Evolutionary conservation across 2,888 invertebrate genomes (phyloP), one percentile per base, ranked within the genome.

Genomic region (Taenaris catops): DNA sequence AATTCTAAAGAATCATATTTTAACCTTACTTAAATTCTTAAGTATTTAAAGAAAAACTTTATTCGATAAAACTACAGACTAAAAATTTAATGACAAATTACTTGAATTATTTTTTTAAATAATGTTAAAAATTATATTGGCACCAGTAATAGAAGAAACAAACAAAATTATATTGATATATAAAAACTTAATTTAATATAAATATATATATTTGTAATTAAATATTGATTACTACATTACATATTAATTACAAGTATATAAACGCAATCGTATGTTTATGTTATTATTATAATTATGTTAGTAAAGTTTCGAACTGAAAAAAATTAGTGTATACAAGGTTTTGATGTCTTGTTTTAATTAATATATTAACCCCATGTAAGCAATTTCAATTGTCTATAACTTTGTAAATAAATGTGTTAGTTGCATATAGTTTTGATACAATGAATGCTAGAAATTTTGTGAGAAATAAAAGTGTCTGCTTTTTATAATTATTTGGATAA

Each of bases 321-420:
- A 55, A 53, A 51, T 51, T 44, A 49, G 44, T 24, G 7, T 6
- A 8, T 24, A 18, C 24, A 11, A 17, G 18, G 8, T 10, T 8
- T 14, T 23, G 8, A 29, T 29, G 7, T 34, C 24, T 25, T 24
- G 27, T 33, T 3, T 31, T 25, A 23, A 18, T 64, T 48, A 59
- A 52, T 65, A 59, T 65, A 68, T 16, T 40, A 34, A 34, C 25
- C 20, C 35, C 38, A 27, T 41, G 10, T 32, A 25, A 32, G 25
- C 18, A 25, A 32, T 38, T 42, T 11, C 26, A 29, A 23, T 28
- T 61, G 44, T 67, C 60, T 80, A 70, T 80, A 72, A 63, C 63
- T 64, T 68, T 76, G 81, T 75, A 72, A 72, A 75, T 75, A n/a
- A n/a, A 80, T 55, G 57, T 59, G 53, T 55, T 58, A 67, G 61